phyloP scores from a whole-genome alignment of 2,888 invertebrate species.

The Deilephila porcellus region DNA sequence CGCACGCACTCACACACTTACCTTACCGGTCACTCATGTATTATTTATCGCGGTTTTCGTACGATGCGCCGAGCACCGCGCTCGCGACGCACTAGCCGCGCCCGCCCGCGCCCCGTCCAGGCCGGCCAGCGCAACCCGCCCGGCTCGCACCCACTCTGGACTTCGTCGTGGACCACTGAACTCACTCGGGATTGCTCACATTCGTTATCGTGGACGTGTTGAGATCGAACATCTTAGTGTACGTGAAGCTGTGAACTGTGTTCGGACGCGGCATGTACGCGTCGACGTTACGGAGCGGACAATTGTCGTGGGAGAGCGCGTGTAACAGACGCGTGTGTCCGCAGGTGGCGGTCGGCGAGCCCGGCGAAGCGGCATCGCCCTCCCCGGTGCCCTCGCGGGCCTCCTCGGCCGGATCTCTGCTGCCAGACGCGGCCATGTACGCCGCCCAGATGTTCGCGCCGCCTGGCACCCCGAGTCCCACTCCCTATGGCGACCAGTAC shows the following conservation, averaged over 20 bases:
- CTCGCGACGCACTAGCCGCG: constrained; percentile 85
- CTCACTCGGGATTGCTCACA: constrained; percentile 57
- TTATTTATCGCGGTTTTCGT: constrained; percentile 84
- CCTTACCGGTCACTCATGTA: constrained; percentile 83
- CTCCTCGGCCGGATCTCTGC: constrained; percentile 82
- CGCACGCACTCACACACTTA: constrained; percentile 82
- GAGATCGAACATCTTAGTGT: constrained; percentile 69
- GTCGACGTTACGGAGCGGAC: constrained; percentile 86
- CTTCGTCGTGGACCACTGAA: constrained; percentile 66
- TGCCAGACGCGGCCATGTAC: constrained; percentile 88
- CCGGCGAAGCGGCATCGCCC: constrained; percentile 85
- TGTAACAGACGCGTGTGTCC: constrained; percentile 87
- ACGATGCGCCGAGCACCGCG: constrained; percentile 83
- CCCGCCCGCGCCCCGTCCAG: constrained; percentile 85
- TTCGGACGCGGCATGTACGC: constrained; percentile 81
- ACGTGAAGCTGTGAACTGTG: constrained; percentile 82
- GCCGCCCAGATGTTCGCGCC: constrained; percentile 89
- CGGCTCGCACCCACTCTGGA: constrained; percentile 84
- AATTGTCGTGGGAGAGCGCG: constrained; percentile 86
- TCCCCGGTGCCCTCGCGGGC: constrained; percentile 88
- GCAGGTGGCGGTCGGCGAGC: constrained; percentile 84
- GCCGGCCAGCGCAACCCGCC: constrained; percentile 85
- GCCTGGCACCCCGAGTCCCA: constrained; percentile 88
- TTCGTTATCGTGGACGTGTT: constrained; percentile 71
- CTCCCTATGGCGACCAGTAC: constrained; percentile 84